A percentile compares a stretch with the other conserved stretches of the same genome.
phyloP scores from a whole-genome alignment of 1,140 invertebrate species.

The Cephus cinctus region DNA sequence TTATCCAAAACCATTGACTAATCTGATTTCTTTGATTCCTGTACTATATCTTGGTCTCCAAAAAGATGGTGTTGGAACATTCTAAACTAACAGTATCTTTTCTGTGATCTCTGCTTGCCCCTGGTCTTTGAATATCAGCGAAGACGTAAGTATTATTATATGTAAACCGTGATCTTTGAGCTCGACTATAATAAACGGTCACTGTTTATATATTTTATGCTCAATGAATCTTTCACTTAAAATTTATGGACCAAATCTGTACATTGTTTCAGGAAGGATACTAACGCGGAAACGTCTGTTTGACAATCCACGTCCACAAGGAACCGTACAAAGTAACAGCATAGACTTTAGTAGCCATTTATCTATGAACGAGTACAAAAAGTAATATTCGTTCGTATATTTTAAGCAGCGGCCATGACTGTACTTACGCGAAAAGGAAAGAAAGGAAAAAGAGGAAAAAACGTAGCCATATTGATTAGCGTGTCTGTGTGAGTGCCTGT shows the following conservation, averaged over 20 bases:
- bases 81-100: slow-evolving; percentile 39
- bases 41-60: slow-evolving; percentile 20
- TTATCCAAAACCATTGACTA: too few relatives aligned
- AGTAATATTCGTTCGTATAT: slow-evolving; percentile 29
- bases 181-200: too few relatives aligned
- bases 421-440: too few relatives aligned
- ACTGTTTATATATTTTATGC: slow-evolving; percentile 1
- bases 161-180: slow-evolving; percentile 1
- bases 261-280: slow-evolving; percentile 57
- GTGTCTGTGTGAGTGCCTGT: slow-evolving; percentile 55
- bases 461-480: slow-evolving; percentile 51
- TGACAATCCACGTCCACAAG: slow-evolving; percentile 42
- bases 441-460: too few relatives aligned
- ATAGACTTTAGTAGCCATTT: slow-evolving; percentile 48
- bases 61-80: slow-evolving; percentile 39
- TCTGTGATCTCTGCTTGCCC: slow-evolving; percentile 44
- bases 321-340: slow-evolving; percentile 55
- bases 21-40: slow-evolving; percentile 20
- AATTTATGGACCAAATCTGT: background rate
- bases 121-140: slow-evolving; percentile 29
- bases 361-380: slow-evolving; percentile 24
- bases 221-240: background rate
- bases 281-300: slow-evolving; percentile 61
- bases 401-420: slow-evolving; percentile 54
- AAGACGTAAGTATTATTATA: slow-evolving; percentile 38